phyloP scores from a whole-genome alignment of 2,888 invertebrate species.

The Morpho achilles region DNA sequence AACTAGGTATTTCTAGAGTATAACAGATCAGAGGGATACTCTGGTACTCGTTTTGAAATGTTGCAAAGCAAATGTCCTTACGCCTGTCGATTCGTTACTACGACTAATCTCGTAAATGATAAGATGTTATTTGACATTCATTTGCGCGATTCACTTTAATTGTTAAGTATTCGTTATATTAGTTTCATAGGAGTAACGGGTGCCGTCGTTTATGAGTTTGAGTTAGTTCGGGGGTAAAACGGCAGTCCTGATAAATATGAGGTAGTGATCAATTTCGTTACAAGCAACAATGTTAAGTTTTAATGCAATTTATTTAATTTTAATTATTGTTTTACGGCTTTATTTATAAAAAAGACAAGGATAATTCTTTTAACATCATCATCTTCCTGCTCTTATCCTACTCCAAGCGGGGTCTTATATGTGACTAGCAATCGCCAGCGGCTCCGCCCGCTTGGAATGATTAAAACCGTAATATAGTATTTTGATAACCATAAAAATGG shows the following conservation, averaged over 20 bases:
- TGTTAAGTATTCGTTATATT: slow-evolving; percentile 72
- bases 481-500: too few species aligned
- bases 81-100: slow-evolving; percentile 6
- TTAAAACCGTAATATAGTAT: too few species aligned
- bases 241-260: slow-evolving; percentile 50
- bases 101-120: slow-evolving; percentile 48
- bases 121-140: slow-evolving; percentile 25
- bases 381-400: too few species aligned
- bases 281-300: not conserved
- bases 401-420: too few species aligned
- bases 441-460: too few species aligned
- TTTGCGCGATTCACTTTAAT: slow-evolving; percentile 53
- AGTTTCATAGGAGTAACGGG: slow-evolving; percentile 61
- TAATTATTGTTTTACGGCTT: slow-evolving; percentile 33
- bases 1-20: too few species aligned
- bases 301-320: slow-evolving; percentile 4
- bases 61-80: too few species aligned
- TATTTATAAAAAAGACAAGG: too few species aligned
- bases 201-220: slow-evolving; percentile 75
- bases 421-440: too few species aligned
- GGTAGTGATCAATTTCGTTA: slow-evolving; percentile 8
- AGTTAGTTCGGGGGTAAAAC: slow-evolving; percentile 66
- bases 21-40: too few species aligned
- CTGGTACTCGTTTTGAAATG: too few species aligned
- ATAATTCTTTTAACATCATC: too few species aligned